phyloP scores from a whole-genome alignment of 2,797 vertebrate species.

The Synanceia verrucosa region DNA sequence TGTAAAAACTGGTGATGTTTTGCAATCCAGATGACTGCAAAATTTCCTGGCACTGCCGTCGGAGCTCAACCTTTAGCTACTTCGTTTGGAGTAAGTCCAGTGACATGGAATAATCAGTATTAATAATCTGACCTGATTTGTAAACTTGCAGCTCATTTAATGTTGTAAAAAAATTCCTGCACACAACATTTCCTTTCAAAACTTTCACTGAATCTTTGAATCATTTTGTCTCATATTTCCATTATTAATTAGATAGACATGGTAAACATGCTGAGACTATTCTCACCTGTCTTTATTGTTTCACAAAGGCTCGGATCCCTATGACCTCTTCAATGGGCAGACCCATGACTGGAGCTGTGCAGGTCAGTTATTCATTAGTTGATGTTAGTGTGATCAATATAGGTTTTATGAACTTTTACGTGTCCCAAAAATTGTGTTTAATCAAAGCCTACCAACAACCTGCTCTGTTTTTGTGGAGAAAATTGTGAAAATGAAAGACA shows the following conservation, averaged over 20 bases:
- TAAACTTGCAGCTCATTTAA: background rate
- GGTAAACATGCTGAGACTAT: background rate
- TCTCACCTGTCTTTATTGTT: conserved; percentile 3
- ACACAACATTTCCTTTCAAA: background rate
- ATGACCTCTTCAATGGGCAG: conserved; percentile 90
- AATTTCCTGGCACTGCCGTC: conserved; percentile 88
- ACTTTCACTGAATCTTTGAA: background rate
- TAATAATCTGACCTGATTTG: background rate
- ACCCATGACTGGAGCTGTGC: conserved; percentile 89
- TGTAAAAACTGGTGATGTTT: no score
- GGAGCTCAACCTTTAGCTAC: conserved; percentile 87
- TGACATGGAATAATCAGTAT: background rate
- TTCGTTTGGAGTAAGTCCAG: conserved; percentile 87
- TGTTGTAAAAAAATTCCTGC: background rate
- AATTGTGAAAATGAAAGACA: background rate
- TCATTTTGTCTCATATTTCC: background rate
- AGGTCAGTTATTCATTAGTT: conserved; percentile 80
- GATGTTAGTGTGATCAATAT: no score
- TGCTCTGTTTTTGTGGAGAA: background rate
- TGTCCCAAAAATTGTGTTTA: background rate
- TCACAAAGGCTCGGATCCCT: conserved; percentile 85
- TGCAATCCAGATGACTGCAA: conserved; percentile 88
- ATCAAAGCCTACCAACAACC: background rate
- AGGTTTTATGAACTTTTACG: rapidly evolving
- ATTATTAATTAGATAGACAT: background rate